Evolutionary conservation across 2,113 vertebrate genomes (phyloP), one percentile per base, ranked within the genome.

Genomic region (Phalacrocorax aristotelis): DNA sequence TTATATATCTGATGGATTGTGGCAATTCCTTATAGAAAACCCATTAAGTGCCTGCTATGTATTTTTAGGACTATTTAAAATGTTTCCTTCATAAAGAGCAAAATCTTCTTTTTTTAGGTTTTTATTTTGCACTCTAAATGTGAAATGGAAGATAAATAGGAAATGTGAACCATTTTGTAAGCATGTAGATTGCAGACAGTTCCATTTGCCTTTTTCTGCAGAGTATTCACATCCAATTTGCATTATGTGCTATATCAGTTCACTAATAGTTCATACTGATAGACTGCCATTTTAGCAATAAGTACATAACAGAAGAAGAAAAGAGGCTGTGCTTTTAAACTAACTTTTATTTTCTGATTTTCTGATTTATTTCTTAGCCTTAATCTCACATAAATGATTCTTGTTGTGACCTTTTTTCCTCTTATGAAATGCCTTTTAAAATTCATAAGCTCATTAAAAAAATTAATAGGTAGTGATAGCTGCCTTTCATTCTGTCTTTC

Each of bases 401-500:
- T 57, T 94, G 29, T 65, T 77, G 25, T 17, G 0, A 2, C 18
- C 16, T 74, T 85, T 96, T 76, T 52, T 81, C 19, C n/a, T 74
- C 69, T n/a, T 36, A 74, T 66, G 38, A 80, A 95, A 94, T 83
- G 11, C 7, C 13, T 83, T 91, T 87, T 83, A 91, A 89, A 93
- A 90, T 92, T 92, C 60, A 92, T 66, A 86, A 83, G 32, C 72
- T 90, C 26, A 81, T 93, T 94, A 32, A 75, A 88, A 79, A 86
- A 87, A 40, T 10, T 77, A 92, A 89, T 86, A 92, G 38, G 32
- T 88, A 74, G 25, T 52, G 80, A 87, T 81, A 86, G 71, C 38
- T 92, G 55, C 30, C 60, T 83, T 94, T 96, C 86, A 92, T 83
- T 90, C n/a, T 48, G 17, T 79, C 44, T 93, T 93, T 88, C 62